These are phyloP conservation scores for Zosterops hypoxanthus DNA, from an alignment of 2,113 vertebrate genomes.

Conservation along the genomic window DNA sequence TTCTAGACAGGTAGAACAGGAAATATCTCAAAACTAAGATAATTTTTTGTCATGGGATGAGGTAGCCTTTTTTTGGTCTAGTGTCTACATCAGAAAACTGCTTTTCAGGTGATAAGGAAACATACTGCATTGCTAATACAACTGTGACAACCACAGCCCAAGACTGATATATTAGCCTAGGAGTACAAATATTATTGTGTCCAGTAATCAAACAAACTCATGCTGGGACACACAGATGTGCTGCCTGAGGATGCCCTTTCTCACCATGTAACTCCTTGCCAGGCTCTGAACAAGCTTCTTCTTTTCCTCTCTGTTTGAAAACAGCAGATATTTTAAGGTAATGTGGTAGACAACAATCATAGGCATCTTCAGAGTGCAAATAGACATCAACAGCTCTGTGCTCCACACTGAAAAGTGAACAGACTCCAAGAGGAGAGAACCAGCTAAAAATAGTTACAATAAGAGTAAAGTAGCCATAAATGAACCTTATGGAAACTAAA, in stretches of 20 bases:
- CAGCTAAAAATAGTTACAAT: neutral
- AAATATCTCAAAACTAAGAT: neutral
- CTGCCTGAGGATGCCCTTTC: neutral
- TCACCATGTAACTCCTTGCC: neutral
- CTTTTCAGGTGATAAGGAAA: neutral
- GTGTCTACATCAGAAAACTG: neutral
- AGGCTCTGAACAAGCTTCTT: neutral
- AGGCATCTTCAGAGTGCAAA: neutral
- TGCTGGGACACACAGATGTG: accelerated
- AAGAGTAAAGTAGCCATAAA: neutral
- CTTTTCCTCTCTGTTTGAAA: neutral
- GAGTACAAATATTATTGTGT: neutral
- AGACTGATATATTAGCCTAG: neutral
- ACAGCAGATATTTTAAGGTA: neutral
- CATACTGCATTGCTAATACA: accelerated
- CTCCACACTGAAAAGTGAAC: neutral
- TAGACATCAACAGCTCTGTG: neutral
- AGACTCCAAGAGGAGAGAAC: neutral
- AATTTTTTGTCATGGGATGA: neutral
- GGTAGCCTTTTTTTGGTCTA: neutral
- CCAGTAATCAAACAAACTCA: accelerated
- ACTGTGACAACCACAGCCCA: neutral
- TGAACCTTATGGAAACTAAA: neutral
- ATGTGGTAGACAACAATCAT: neutral
- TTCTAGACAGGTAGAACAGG: neutral